A percentile compares a stretch with the other conserved stretches of the same genome.
Conservation (phyloP, 2,888 invertebrate genomes). For the Labia minor region DNA sequence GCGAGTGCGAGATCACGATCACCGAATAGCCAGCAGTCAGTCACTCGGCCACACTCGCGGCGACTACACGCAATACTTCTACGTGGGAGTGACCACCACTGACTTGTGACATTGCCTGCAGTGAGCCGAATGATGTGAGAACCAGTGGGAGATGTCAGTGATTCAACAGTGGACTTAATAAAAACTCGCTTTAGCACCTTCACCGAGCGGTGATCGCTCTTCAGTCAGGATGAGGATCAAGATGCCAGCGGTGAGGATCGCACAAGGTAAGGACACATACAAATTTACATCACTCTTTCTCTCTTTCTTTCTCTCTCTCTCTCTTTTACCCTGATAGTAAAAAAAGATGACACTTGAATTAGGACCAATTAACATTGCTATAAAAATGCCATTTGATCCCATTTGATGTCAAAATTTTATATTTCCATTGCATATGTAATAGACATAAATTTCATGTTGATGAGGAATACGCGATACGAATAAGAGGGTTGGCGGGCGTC, state of each 20-base stretch:
- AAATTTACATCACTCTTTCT: too few species aligned
- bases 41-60: slow-evolving; percentile 13
- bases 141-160: not conserved
- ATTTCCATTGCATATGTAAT: too few species aligned
- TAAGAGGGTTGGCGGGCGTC: not conserved
- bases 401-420: not conserved
- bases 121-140: not conserved
- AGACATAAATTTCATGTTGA: too few species aligned
- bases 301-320: not conserved
- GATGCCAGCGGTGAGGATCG: slow-evolving; percentile 94
- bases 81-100: not conserved
- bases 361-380: too few species aligned
- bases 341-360: not conserved
- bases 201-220: not conserved
- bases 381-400: too few species aligned
- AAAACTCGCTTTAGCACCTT: not conserved
- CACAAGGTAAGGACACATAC: slow-evolving; percentile 69
- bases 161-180: not conserved
- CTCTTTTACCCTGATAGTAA: not conserved
- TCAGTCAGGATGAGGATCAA: slow-evolving; percentile 83
- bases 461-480: not conserved
- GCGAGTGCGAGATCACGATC: not conserved
- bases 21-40: slow-evolving; percentile 2
- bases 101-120: not conserved
- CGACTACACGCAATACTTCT: not conserved